These are phyloP conservation scores for Anagyrus pseudococci DNA, from an alignment of 2,888 invertebrate genomes.

Conservation along the genomic window DNA sequence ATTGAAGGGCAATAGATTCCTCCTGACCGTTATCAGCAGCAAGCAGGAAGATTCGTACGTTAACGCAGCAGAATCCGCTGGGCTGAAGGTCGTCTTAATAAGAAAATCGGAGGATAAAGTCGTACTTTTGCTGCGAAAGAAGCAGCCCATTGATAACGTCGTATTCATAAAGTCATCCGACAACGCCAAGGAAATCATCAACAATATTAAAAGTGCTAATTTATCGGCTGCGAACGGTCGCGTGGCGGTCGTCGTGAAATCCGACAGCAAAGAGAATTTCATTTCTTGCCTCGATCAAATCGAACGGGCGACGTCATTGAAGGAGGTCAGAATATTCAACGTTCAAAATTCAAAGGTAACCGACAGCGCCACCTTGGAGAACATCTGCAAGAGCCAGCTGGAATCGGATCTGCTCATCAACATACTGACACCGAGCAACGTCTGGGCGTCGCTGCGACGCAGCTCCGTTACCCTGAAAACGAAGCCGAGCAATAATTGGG, in stretches of 20 bases:
- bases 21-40: slow-evolving; percentile 13
- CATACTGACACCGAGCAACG: slow-evolving; percentile 63
- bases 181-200: slow-evolving; percentile 16
- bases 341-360: slow-evolving; percentile 68
- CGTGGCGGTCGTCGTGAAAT: slow-evolving; percentile 22
- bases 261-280: slow-evolving; percentile 7
- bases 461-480: not conserved
- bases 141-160: slow-evolving; percentile 1
- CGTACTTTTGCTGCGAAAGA: slow-evolving; percentile 21
- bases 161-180: slow-evolving; percentile 13
- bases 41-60: slow-evolving; percentile 6
- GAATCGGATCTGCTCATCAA: slow-evolving; percentile 81
- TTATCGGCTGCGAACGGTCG: slow-evolving; percentile 12
- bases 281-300: slow-evolving; percentile 10
- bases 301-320: slow-evolving; percentile 68
- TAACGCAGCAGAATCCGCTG: slow-evolving; percentile 7
- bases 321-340: slow-evolving; percentile 68
- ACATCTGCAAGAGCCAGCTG: slow-evolving; percentile 72
- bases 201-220: slow-evolving; percentile 13
- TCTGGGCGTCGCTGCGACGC: slow-evolving; percentile 63
- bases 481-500: slow-evolving; percentile 17
- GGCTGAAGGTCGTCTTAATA: slow-evolving; percentile 16
- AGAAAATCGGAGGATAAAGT: not conserved
- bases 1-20: slow-evolving; percentile 16
- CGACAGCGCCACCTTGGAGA: slow-evolving; percentile 68